phyloP scores from a whole-genome alignment of 1,140 invertebrate genomes.

The Augochlora pura region DNA sequence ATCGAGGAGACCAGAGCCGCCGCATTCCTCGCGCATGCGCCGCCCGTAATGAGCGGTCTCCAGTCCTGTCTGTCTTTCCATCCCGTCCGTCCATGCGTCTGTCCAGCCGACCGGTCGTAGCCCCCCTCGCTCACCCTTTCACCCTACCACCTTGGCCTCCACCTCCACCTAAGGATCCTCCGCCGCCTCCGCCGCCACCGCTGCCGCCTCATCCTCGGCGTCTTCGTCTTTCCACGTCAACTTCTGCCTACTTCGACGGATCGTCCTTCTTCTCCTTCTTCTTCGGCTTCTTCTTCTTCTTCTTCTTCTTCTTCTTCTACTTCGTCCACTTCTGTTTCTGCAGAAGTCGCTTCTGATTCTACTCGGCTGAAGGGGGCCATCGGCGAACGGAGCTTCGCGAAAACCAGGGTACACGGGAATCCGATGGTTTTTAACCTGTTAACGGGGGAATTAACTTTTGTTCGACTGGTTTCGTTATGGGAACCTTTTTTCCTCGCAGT shows the following conservation, averaged over 20 bases:
- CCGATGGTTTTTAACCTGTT: no score
- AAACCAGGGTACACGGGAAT: neutral
- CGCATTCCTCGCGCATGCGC: conserved; percentile 77
- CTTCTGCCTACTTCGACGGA: neutral
- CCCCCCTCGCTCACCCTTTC: conserved; percentile 46
- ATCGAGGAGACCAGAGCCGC: conserved; percentile 71
- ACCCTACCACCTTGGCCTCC: conserved; percentile 30
- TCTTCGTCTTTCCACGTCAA: neutral
- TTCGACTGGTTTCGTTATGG: no score
- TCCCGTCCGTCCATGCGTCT: conserved; percentile 63
- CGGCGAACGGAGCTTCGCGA: neutral
- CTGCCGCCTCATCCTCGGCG: conserved; percentile 23
- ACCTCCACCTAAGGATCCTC: conserved; percentile 22
- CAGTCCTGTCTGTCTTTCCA: conserved; percentile 75
- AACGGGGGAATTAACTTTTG: no score
- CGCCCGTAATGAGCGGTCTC: conserved; percentile 78
- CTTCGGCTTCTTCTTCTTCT: neutral
- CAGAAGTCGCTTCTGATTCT: neutral
- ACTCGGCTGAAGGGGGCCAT: neutral
- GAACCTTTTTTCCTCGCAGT: no score
- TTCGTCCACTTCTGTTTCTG: neutral
- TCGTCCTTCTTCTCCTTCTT: conserved; percentile 5
- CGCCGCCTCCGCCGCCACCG: conserved; percentile 35
- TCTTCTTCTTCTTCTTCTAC: neutral
- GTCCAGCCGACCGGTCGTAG: conserved; percentile 62